phyloP scores from a whole-genome alignment of 2,113 vertebrate species.

The Smithornis capensis region DNA sequence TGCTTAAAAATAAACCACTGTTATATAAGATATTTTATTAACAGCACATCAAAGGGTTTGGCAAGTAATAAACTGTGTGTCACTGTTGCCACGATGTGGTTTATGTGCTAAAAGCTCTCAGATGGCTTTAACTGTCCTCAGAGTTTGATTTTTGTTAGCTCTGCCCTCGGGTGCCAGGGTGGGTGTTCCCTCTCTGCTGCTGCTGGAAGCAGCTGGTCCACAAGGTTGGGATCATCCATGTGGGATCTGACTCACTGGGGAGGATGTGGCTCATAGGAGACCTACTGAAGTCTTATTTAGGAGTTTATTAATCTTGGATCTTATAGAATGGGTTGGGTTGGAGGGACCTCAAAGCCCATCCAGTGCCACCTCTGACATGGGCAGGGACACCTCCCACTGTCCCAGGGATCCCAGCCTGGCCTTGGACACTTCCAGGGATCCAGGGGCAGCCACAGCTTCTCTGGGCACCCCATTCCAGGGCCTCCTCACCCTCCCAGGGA shows the following conservation, averaged over 20 bases:
- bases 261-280: fast-evolving
- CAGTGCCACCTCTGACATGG: neutral
- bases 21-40: neutral
- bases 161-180: fast-evolving
- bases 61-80: neutral
- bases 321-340: neutral
- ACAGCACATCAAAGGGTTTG: neutral
- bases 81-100: neutral
- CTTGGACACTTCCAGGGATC: neutral
- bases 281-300: too few species aligned
- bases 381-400: neutral
- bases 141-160: neutral
- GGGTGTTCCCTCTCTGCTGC: too few species aligned
- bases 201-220: neutral
- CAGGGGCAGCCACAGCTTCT: neutral
- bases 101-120: neutral
- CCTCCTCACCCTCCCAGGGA: neutral
- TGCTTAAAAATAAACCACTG: neutral
- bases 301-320: neutral
- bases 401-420: neutral
- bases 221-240: fast-evolving
- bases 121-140: too few species aligned
- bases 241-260: fast-evolving
- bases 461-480: neutral
- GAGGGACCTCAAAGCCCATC: fast-evolving